Evolutionary conservation across 2,888 invertebrate species (phyloP).

Genomic region (Macrosiphum euphorbiae): DNA sequence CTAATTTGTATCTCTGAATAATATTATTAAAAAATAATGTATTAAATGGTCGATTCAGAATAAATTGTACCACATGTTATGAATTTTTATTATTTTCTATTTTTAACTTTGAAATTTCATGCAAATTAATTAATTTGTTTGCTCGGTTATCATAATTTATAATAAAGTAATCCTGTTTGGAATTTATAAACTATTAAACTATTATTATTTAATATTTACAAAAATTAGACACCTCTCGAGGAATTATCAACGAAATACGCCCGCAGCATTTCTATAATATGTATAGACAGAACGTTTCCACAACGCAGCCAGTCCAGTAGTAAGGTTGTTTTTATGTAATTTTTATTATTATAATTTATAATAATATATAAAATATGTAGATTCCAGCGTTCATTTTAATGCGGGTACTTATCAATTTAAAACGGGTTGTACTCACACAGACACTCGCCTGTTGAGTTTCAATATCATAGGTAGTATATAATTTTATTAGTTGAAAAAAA

Average conservation of each 20-base stretch:
- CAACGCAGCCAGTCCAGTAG: neutral
- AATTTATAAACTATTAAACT: neutral
- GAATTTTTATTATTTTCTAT: neutral
- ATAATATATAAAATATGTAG: neutral
- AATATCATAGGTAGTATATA: neutral
- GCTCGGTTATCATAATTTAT: neutral
- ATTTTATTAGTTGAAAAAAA: neutral
- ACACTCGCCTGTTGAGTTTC: neutral
- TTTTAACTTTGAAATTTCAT: neutral
- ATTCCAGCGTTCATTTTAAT: neutral
- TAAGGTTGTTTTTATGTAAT: neutral
- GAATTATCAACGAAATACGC: neutral
- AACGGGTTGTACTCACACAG: neutral
- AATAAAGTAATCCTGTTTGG: neutral
- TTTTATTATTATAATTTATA: neutral
- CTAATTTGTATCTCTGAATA: neutral
- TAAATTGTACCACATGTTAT: neutral
- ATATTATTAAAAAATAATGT: neutral
- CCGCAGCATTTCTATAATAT: neutral
- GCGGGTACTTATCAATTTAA: constrained; percentile 9
- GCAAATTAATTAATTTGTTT: neutral
- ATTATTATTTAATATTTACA: neutral
- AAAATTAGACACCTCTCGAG: neutral
- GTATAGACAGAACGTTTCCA: neutral
- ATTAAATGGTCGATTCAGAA: neutral